phyloP scores from a whole-genome alignment of 1,140 invertebrate species.

The Eufriesea mexicana region DNA sequence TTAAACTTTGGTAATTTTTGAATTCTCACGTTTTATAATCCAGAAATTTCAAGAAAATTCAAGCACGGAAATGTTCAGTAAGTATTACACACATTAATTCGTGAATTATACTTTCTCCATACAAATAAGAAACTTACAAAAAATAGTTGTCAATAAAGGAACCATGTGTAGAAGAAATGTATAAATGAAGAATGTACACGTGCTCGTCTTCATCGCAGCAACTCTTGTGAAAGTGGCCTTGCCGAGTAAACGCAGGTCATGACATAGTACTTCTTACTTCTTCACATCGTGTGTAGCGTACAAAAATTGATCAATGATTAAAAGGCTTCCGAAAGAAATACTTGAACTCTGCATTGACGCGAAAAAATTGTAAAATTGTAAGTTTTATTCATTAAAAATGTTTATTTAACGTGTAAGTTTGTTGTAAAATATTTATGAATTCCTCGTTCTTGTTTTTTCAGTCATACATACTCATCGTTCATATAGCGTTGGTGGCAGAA shows the following conservation, averaged over 20 bases:
- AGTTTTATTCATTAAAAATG: too few relatives aligned
- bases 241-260: conserved; percentile 56
- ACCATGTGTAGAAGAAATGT: neutral
- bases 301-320: conserved; percentile 33
- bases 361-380: too few relatives aligned
- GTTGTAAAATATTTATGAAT: too few relatives aligned
- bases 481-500: too few relatives aligned
- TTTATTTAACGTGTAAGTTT: too few relatives aligned
- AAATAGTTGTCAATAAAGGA: neutral
- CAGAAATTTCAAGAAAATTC: neutral
- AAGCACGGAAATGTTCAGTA: neutral
- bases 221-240: conserved; percentile 70
- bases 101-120: neutral
- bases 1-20: neutral
- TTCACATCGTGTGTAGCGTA: conserved; percentile 10
- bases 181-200: conserved; percentile 18
- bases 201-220: conserved; percentile 45
- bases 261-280: conserved; percentile 18
- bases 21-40: neutral
- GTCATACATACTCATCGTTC: too few relatives aligned
- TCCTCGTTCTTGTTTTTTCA: too few relatives aligned
- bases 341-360: neutral
- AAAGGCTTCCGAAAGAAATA: conserved; percentile 9
- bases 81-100: neutral
- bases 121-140: neutral